These are phyloP conservation scores for Ariopsis seemanni DNA, from an alignment of 2,113 vertebrate genomes.

Conservation along the genomic window DNA sequence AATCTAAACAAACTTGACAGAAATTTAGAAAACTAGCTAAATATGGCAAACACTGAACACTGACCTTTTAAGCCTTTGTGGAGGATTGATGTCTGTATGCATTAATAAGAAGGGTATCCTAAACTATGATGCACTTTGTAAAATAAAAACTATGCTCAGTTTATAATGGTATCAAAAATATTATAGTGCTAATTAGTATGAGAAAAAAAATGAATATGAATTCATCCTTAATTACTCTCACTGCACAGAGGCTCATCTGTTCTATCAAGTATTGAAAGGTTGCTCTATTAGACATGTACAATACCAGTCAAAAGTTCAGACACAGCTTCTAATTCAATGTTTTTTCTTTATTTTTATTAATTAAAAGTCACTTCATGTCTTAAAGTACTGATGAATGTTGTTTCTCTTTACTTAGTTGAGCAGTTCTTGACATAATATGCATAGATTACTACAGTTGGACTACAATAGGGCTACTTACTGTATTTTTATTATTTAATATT, in stretches of 20 bases:
- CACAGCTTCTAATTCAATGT: no score
- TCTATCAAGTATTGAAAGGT: neutral
- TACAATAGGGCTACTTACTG: no score
- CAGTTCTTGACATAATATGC: no score
- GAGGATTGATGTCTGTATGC: neutral
- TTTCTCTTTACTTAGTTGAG: no score
- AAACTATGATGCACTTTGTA: neutral
- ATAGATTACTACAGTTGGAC: no score
- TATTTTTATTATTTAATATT: no score
- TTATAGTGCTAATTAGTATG: conserved; percentile 31
- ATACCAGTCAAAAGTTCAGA: no score
- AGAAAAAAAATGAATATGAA: neutral
- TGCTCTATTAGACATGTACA: neutral
- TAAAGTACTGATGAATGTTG: no score
- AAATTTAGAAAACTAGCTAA: neutral
- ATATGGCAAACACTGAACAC: neutral
- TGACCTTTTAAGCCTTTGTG: neutral
- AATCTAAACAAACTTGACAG: neutral
- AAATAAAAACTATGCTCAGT: conserved; percentile 10
- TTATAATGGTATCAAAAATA: conserved; percentile 10
- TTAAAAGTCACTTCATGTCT: no score
- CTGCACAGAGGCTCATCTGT: neutral
- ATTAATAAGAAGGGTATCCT: neutral
- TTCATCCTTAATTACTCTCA: neutral
- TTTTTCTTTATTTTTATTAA: no score